Evolutionary conservation across 35 echinoderm and acorn worm genomes (phyloP), one percentile per base, ranked within the genome.

Genomic region (Stichopus chloronotus): DNA sequence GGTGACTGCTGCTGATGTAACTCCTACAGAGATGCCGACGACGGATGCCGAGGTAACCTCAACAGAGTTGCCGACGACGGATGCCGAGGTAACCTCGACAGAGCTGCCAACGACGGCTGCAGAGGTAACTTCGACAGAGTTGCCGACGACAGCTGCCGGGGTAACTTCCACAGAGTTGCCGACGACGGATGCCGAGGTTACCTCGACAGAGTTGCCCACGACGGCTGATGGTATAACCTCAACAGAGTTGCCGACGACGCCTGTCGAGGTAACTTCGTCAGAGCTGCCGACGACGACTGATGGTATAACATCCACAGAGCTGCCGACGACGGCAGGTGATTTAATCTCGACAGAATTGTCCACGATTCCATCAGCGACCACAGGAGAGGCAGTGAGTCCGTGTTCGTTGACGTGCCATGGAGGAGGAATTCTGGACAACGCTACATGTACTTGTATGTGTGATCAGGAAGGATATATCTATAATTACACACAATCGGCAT

Each of bases 401-500:
- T 84, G 81, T 53, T 57, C 81, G 8, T 8, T 84, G 9, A 57
- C 17, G 5, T 84, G 81, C 58, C 55, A 58, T 19, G 81, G 81
- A 6, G 81, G 24, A 55, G 55, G 54, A 20, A 8, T 56, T 20
- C 58, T 84, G 13, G 54, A 84, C 19, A 22, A 57, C 57, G 81
- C 13, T 17, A 58, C 55, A 56, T 84, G 81, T 10, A 3, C 25
- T 5, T 84, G 81, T 53, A 20, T 22, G 19, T 84, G 81, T 58
- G 57, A 17, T 22, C 54, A 84, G 16, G 81, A 58, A 58, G 81
- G 55, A 21, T 84, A 84, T 16, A 84, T 4, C 11, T 84, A 84
- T 57, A 84, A 84, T 19, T 57, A 84, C 16, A 84, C 81, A 57
- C 54, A 57, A 58, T 84, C 81, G 4, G 16, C 55, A 54, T 84